phyloP scores from a whole-genome alignment of 2,113 vertebrate genomes.

The Misgurnus mizolepis region DNA sequence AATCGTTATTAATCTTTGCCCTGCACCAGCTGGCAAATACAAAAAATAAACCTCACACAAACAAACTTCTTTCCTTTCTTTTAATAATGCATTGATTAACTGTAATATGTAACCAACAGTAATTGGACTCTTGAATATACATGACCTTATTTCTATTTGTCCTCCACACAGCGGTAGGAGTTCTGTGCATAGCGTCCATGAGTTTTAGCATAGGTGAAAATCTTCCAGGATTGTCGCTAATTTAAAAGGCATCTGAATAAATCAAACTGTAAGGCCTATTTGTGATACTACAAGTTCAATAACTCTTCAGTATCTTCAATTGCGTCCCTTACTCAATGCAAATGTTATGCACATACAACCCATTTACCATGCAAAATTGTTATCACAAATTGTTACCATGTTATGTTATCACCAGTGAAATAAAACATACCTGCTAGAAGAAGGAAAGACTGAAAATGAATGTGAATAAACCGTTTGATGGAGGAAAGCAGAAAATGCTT shows the following conservation, averaged over 20 bases:
- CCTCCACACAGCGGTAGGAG: background rate
- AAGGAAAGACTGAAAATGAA: conserved; percentile 39
- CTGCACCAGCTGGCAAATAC: no score
- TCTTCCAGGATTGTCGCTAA: conserved; percentile 54
- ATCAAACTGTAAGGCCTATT: background rate
- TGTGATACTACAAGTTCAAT: background rate
- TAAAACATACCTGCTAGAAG: conserved; percentile 52
- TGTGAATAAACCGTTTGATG: conserved; percentile 46
- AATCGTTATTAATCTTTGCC: no score
- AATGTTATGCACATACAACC: background rate
- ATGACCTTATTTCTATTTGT: background rate
- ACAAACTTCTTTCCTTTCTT: background rate
- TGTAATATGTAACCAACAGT: background rate
- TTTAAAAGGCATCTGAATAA: conserved; percentile 57
- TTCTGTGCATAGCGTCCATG: conserved; percentile 51
- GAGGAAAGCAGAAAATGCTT: conserved; percentile 53
- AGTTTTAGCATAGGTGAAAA: conserved; percentile 59
- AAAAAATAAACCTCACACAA: no score
- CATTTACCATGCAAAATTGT: background rate
- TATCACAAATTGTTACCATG: background rate
- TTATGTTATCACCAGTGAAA: conserved; percentile 14
- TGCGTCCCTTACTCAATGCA: background rate
- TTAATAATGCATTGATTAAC: background rate
- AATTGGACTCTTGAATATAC: background rate
- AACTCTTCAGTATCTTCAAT: background rate